A percentile compares a stretch with the other conserved stretches of the same genome.
These are phyloP conservation scores for Capromys pilorides DNA, from an alignment of 2,797 vertebrate species.

Conservation along the genomic window DNA sequence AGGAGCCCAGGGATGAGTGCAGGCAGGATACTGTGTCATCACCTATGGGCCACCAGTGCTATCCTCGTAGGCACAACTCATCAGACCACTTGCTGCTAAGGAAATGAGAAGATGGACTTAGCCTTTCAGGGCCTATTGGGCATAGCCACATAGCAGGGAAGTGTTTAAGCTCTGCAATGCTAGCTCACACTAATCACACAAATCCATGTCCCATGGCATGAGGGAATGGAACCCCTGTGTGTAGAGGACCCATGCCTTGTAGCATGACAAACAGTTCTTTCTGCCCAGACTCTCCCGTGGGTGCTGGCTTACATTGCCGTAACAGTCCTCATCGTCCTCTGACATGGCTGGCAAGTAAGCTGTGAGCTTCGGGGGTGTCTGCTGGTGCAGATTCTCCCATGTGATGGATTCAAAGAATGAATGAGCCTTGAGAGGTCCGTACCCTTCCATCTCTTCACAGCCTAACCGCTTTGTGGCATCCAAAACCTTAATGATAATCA, in stretches of 20 bases:
- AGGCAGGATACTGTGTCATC: neutral
- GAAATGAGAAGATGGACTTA: neutral
- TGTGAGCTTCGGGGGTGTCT: slow-evolving; percentile 97
- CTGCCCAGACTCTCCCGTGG: neutral
- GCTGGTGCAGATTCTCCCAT: slow-evolving; percentile 95
- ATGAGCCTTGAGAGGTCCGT: slow-evolving; percentile 93
- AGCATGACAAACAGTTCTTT: neutral
- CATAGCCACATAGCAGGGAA: neutral
- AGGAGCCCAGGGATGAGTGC: neutral
- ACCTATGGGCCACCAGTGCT: neutral
- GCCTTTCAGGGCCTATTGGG: too few relatives aligned
- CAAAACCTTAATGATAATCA: slow-evolving; percentile 88
- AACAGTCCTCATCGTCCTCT: slow-evolving; percentile 99
- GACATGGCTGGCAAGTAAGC: slow-evolving; percentile 99
- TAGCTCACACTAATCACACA: neutral
- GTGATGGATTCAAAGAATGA: slow-evolving; percentile 95
- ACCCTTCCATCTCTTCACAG: slow-evolving; percentile 98
- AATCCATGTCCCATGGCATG: neutral
- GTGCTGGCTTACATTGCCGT: slow-evolving; percentile 93
- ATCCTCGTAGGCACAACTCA: neutral
- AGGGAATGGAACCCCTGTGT: neutral
- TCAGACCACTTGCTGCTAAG: neutral
- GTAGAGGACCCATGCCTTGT: neutral
- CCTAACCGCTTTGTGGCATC: slow-evolving; percentile 96
- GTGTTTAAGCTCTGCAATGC: neutral